phyloP scores from a whole-genome alignment of 2,113 vertebrate species.

The Epinephelus lanceolatus region DNA sequence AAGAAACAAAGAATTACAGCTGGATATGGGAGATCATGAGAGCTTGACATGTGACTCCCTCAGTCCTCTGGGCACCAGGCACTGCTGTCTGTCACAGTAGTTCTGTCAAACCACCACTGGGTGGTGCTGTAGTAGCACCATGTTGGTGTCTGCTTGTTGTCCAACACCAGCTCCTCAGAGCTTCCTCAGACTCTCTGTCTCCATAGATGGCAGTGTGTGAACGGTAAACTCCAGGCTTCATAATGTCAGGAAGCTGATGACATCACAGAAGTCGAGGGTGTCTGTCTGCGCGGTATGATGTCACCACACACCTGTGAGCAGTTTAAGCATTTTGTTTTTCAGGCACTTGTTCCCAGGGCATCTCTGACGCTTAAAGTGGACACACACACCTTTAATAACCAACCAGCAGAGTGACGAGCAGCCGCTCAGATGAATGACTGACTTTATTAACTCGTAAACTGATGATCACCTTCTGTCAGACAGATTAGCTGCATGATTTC shows the following conservation, averaged over 20 bases:
- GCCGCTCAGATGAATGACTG: conserved; percentile 18
- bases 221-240: background rate
- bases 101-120: background rate
- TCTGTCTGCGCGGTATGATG: background rate
- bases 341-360: conserved; percentile 53
- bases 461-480: conserved; percentile 14
- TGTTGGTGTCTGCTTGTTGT: no score
- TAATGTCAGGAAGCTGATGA: background rate
- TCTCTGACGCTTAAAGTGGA: background rate
- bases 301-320: background rate
- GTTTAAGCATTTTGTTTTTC: conserved; percentile 19
- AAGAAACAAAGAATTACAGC: background rate
- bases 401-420: conserved; percentile 13
- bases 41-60: background rate
- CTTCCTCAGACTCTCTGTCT: background rate
- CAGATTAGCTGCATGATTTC: conserved; percentile 15
- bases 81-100: background rate
- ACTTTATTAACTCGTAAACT: conserved; percentile 5
- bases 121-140: no score
- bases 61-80: background rate
- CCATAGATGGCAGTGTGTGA: background rate
- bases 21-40: background rate
- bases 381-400: background rate
- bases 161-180: background rate
- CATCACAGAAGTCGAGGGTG: background rate